These are phyloP conservation scores for Apostichopus parvimensis DNA, from an alignment of 35 echinoderm and acorn worm genomes.

Conservation along the genomic window DNA sequence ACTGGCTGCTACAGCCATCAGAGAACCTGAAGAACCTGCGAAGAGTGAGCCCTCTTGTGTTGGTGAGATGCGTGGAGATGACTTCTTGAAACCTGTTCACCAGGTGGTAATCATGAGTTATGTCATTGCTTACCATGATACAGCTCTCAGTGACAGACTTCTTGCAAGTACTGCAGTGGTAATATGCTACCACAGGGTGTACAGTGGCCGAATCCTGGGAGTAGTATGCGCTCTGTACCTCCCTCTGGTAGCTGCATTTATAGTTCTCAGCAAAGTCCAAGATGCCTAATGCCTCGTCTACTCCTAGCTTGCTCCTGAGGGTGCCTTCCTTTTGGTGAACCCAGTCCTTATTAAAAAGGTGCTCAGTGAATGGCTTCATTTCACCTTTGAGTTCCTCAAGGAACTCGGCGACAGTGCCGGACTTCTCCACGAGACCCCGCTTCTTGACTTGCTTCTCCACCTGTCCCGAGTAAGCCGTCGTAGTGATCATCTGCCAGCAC, in stretches of 20 bases:
- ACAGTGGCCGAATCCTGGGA: constrained; percentile 23
- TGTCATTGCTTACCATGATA: background rate
- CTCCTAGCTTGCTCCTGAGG: background rate
- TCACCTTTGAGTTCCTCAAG: constrained; percentile 58
- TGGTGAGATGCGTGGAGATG: background rate
- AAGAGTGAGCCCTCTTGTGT: background rate
- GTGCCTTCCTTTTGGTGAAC: background rate
- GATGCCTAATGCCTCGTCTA: background rate
- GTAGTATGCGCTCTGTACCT: constrained; percentile 41
- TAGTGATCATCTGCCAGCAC: constrained; percentile 47
- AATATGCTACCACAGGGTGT: constrained; percentile 46
- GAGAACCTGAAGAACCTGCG: constrained; percentile 49
- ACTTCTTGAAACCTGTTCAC: constrained; percentile 35
- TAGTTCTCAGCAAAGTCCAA: constrained; percentile 51
- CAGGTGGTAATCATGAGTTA: constrained; percentile 42
- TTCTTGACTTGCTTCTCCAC: constrained; percentile 33
- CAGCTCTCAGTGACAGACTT: background rate
- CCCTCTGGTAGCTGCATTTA: constrained; percentile 36
- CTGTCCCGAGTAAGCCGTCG: constrained; percentile 31
- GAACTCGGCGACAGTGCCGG: constrained; percentile 19
- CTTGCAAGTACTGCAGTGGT: background rate
- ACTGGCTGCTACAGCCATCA: constrained; percentile 69
- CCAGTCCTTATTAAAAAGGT: constrained; percentile 83
- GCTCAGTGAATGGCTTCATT: constrained; percentile 41
- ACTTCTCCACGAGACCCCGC: background rate